A percentile compares a stretch with the other conserved stretches of the same genome.
These are phyloP conservation scores for Limnothrissa miodon DNA, from an alignment of 2,113 vertebrate genomes.

Conservation along the genomic window DNA sequence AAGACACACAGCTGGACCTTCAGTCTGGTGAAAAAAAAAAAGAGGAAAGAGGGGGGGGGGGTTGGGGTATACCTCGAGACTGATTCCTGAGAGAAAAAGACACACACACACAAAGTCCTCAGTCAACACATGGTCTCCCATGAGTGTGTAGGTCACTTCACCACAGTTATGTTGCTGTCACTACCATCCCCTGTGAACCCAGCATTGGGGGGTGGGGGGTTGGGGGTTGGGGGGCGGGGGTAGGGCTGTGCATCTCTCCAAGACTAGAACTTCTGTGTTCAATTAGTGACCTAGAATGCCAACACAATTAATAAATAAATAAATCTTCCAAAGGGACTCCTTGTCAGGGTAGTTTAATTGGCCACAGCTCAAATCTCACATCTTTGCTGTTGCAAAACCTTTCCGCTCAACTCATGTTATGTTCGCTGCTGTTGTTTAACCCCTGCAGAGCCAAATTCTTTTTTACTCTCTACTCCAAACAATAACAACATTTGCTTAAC, in stretches of 20 bases:
- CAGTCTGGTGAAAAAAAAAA: background rate
- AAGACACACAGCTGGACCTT: conserved; percentile 44
- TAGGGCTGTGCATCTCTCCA: background rate
- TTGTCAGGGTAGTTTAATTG: conserved; percentile 11
- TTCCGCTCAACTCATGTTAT: background rate
- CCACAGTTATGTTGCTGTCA: background rate
- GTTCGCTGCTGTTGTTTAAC: background rate
- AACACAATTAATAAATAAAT: background rate
- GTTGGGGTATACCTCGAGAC: conserved; percentile 13
- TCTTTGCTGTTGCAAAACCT: background rate
- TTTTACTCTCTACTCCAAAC: background rate
- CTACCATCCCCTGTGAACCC: background rate
- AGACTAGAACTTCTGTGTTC: conserved; percentile 8
- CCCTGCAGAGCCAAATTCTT: conserved; percentile 1
- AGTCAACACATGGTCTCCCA: background rate
- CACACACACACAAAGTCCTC: background rate
- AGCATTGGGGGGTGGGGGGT: background rate
- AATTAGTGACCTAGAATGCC: conserved; percentile 29
- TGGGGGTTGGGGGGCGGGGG: background rate
- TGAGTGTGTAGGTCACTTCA: conserved; percentile 13
- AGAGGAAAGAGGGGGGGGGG: background rate
- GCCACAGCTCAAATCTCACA: conserved; percentile 16
- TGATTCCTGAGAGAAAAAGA: conserved; percentile 3
- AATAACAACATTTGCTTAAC: background rate
- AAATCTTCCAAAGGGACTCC: background rate